Percentiles rank a stretch among this genome's conserved stretches.
These are phyloP conservation scores for Drosophila neocordata DNA, from an alignment of 1,140 invertebrate species.

Conservation along the genomic window DNA sequence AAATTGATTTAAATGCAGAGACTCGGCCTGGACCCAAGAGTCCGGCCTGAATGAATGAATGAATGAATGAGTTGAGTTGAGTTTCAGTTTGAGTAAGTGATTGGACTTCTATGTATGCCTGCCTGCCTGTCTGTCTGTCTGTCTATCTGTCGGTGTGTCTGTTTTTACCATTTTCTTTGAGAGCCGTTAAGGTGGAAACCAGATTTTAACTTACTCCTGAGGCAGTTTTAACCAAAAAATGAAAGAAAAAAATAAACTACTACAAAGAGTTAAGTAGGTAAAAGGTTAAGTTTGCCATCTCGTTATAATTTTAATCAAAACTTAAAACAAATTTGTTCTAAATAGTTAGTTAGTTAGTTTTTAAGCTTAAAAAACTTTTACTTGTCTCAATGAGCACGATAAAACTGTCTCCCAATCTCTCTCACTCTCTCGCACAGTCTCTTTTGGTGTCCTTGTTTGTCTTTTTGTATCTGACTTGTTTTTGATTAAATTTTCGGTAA, in stretches of 20 bases:
- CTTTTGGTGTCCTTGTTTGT: not conserved
- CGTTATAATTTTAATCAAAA: conserved; percentile 10
- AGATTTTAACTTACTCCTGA: conserved; percentile 37
- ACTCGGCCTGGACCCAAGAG: conserved; percentile 53
- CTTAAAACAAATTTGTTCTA: conserved; percentile 3
- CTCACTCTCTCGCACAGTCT: too few relatives aligned
- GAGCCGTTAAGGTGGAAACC: not conserved
- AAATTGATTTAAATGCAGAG: conserved; percentile 79
- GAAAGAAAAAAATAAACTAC: not conserved
- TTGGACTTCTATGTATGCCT: conserved; percentile 43
- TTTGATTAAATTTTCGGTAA: not conserved
- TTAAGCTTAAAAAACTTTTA: not conserved
- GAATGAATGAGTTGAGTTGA: conserved; percentile 44
- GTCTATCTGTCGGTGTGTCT: not conserved
- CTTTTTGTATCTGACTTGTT: not conserved
- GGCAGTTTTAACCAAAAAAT: conserved; percentile 57
- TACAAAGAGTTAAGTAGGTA: conserved; percentile 38
- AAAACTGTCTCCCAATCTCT: not conserved
- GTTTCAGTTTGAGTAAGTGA: conserved; percentile 28
- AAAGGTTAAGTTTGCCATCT: conserved; percentile 9
- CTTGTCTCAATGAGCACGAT: not conserved
- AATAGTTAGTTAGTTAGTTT: conserved; percentile 9
- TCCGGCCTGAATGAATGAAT: conserved; percentile 41
- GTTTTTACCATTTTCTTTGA: conserved; percentile 19
- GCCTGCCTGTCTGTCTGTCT: not conserved